These are phyloP conservation scores for Microplitis demolitor DNA, from an alignment of 1,140 invertebrate genomes.

Conservation along the genomic window DNA sequence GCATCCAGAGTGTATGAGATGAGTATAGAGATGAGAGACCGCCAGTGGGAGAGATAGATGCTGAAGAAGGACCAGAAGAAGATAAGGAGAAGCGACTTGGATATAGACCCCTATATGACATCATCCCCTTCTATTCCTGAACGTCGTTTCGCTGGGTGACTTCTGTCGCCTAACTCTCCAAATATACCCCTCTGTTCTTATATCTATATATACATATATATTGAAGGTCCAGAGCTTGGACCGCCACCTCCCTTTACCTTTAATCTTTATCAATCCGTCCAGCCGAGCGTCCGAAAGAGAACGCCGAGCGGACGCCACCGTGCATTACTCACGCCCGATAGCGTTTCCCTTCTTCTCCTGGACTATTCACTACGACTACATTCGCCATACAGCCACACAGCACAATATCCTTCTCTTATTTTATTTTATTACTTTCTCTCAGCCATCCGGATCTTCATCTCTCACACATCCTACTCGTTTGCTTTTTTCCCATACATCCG, in stretches of 20 bases:
- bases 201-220: too few relatives aligned
- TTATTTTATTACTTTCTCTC: slow-evolving; percentile 12
- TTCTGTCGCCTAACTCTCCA: slow-evolving; percentile 59
- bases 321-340: slow-evolving; percentile 60
- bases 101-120: slow-evolving; percentile 52
- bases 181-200: slow-evolving; percentile 42
- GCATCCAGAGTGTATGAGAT: slow-evolving; percentile 17
- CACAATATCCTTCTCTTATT: slow-evolving; percentile 8
- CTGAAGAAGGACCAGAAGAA: neutral
- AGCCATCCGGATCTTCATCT: slow-evolving; percentile 22
- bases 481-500: neutral
- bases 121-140: slow-evolving; percentile 46
- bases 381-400: neutral
- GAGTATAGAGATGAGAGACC: slow-evolving; percentile 27
- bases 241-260: slow-evolving; percentile 57
- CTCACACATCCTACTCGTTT: slow-evolving; percentile 5
- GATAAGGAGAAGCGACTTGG: neutral
- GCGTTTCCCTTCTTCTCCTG: slow-evolving; percentile 32
- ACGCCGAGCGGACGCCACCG: slow-evolving; percentile 52
- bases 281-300: slow-evolving; percentile 41
- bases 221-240: slow-evolving; percentile 13
- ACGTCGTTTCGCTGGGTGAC: slow-evolving; percentile 59
- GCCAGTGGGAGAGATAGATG: neutral
- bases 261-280: slow-evolving; percentile 63
- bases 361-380: too few relatives aligned